Evolutionary conservation across 2,888 invertebrate species (phyloP), one percentile per base, ranked within the genome.

Genomic region (Apeira syringaria): DNA sequence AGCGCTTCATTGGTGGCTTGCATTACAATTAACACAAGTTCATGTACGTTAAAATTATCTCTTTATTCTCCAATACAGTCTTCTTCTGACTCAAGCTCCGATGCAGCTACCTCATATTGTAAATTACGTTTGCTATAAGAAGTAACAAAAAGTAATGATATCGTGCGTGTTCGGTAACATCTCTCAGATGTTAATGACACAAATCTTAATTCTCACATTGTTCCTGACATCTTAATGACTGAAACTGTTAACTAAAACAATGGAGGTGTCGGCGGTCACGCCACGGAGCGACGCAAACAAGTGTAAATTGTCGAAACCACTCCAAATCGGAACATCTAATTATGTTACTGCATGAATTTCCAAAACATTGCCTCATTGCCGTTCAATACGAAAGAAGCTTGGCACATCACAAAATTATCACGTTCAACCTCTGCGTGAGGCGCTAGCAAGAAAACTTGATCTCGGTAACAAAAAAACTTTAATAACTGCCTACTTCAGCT

Each of bases 291-390:
- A 55, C 62, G 59, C 61, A 54, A 68, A 67, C 56, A 65, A 65
- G 68, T 69, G 68, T 72, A 65, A 70, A 74, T 75, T 68, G 64
- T 62, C 53, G 61, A 68, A 60, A 67, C 56, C 64, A 60, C 61
- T 59, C 65, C 60, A 64, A 66, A 68, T 62, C 61, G 50, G 55
- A 58, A 56, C 59, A 60, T 53, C 54, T 61, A 61, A 61, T 72
- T 67, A 67, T 55, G 62, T 70, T 68, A 68, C 64, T 59, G 59
- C 60, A 58, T 46, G 50, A 61, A 64, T 65, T 64, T 61, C 59
- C 56, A 56, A 59, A 61, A 66, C 60, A 57, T 68, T 61, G 60
- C 64, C 64, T 66, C 68, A 71, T 71, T 68, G 68, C 66, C 53
- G 57, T 56, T 57, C 50, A 55, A 55, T 52, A 47, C 53, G 52